A percentile compares a stretch with the other conserved stretches of the same genome.
These are phyloP conservation scores for Cheirogaleus medius DNA, from an alignment of 2,113 vertebrate genomes.

Conservation along the genomic window DNA sequence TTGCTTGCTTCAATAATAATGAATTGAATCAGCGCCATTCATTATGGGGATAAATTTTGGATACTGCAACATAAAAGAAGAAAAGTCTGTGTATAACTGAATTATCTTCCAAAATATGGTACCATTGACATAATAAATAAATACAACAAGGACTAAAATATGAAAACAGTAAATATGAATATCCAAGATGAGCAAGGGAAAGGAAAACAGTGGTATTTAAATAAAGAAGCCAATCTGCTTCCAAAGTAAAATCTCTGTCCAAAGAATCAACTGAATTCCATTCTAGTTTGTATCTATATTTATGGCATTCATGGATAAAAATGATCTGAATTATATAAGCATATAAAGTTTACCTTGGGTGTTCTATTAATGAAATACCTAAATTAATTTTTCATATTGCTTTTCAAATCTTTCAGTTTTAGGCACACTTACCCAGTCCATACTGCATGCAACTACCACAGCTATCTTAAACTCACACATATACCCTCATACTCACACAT, in stretches of 20 bases:
- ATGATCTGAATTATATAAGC: not conserved
- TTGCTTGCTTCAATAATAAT: conserved; percentile 35
- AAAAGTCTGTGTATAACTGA: not conserved
- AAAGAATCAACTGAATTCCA: not conserved
- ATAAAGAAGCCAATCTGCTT: not conserved
- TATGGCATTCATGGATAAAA: not conserved
- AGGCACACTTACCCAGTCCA: not conserved
- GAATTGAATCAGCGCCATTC: not conserved
- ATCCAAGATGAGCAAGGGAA: not conserved
- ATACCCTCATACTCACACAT: not conserved
- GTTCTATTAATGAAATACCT: not conserved
- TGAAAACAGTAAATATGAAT: not conserved
- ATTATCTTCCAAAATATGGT: not conserved
- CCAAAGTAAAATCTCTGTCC: not conserved
- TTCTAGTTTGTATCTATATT: not conserved
- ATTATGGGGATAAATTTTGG: not conserved
- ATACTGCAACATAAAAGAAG: not conserved
- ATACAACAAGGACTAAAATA: not conserved
- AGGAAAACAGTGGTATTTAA: not conserved
- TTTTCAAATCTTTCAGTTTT: not conserved
- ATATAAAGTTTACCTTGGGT: not conserved
- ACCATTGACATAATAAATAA: not conserved
- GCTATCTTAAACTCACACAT: not conserved
- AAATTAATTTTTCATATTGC: not conserved
- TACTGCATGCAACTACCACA: not conserved